Evolutionary conservation across 2,797 vertebrate genomes (phyloP).

Genomic region (Poecilia velifera): DNA sequence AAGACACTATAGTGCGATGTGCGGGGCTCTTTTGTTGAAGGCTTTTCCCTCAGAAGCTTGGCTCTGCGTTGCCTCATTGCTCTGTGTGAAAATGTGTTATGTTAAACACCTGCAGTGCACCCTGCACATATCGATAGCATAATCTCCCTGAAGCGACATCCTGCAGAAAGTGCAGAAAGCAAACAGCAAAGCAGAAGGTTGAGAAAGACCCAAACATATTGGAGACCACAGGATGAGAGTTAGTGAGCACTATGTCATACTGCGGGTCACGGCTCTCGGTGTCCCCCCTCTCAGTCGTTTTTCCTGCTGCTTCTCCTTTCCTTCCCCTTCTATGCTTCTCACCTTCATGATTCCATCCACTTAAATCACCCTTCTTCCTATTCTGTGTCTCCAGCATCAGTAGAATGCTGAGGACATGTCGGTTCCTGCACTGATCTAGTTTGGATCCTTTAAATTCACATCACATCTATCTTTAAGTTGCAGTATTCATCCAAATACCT

Average conservation of each 20-base stretch:
- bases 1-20: not conserved
- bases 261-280: slow-evolving; percentile 57
- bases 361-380: slow-evolving; percentile 54
- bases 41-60: not conserved
- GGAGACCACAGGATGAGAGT: slow-evolving; percentile 71
- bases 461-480: slow-evolving; percentile 36
- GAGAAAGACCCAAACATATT: slow-evolving; percentile 75
- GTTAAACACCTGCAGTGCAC: slow-evolving; percentile 73
- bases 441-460: slow-evolving; percentile 34
- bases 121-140: slow-evolving; percentile 67
- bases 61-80: slow-evolving; percentile 52
- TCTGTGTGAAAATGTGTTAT: slow-evolving; percentile 68
- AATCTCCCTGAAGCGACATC: slow-evolving; percentile 60
- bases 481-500: slow-evolving; percentile 49
- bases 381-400: slow-evolving; percentile 36
- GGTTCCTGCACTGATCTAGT: slow-evolving; percentile 3
- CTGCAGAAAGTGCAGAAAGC: slow-evolving; percentile 52
- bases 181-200: slow-evolving; percentile 51
- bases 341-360: slow-evolving; percentile 69
- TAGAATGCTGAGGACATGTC: slow-evolving; percentile 40
- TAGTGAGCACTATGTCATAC: slow-evolving; percentile 72
- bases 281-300: slow-evolving; percentile 14
- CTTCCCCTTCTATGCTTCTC: slow-evolving; percentile 59
- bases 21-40: slow-evolving; percentile 1
- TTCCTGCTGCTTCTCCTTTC: slow-evolving; percentile 12